These are phyloP conservation scores for Girardinichthys multiradiatus DNA, from an alignment of 2,113 vertebrate genomes.

Conservation along the genomic window DNA sequence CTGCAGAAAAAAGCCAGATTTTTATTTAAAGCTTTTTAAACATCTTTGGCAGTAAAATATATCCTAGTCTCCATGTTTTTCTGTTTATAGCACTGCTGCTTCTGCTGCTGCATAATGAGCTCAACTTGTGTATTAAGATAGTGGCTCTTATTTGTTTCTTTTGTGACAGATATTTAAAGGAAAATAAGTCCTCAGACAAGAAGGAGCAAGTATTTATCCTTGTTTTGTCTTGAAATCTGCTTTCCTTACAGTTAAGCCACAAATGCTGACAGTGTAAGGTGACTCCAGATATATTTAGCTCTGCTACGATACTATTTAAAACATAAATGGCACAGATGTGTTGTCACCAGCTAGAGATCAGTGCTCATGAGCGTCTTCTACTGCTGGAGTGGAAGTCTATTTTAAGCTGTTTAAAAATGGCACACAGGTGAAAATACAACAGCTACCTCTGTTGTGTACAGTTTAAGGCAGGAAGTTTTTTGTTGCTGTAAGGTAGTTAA, in stretches of 20 bases:
- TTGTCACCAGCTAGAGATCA: slow-evolving; percentile 10
- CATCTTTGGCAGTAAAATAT: too few species aligned
- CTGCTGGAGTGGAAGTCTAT: not conserved
- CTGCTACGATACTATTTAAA: slow-evolving; percentile 29
- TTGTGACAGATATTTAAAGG: not conserved
- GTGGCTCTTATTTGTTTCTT: too few species aligned
- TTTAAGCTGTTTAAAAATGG: not conserved
- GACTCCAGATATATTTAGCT: slow-evolving; percentile 13
- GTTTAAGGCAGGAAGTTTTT: fast-evolving
- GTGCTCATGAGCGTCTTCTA: not conserved
- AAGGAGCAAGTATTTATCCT: not conserved
- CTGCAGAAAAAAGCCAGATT: too few species aligned
- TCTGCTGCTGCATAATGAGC: too few species aligned
- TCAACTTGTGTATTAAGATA: too few species aligned
- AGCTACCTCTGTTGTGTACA: not conserved
- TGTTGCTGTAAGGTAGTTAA: not conserved
- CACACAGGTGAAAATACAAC: not conserved
- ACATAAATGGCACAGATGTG: not conserved
- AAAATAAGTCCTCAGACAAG: too few species aligned
- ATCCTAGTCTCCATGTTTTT: too few species aligned
- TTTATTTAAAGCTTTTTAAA: too few species aligned
- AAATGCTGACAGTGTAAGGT: slow-evolving; percentile 17
- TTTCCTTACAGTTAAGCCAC: not conserved
- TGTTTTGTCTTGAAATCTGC: not conserved
- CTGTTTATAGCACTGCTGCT: too few species aligned